Percentiles rank a stretch among this genome's conserved stretches.
These are phyloP conservation scores for Lottia scabra DNA, from an alignment of 2,888 invertebrate genomes.

Conservation along the genomic window DNA sequence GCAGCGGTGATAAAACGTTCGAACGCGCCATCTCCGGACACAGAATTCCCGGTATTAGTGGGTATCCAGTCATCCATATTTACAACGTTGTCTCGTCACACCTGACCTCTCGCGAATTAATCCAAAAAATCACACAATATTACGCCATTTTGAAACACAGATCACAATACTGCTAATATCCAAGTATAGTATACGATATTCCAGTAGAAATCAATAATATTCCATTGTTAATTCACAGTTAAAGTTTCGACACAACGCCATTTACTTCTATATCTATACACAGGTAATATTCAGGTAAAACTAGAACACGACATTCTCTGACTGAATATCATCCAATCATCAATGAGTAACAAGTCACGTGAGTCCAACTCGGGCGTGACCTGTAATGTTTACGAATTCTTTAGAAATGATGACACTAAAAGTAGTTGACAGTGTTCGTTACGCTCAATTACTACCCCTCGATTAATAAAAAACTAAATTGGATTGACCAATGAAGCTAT, in stretches of 20 bases:
- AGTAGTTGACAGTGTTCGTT: neutral
- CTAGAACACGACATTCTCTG: neutral
- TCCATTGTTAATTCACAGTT: no score
- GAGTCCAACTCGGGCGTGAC: neutral
- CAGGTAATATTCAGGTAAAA: neutral
- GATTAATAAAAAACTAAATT: no score
- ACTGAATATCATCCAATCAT: neutral
- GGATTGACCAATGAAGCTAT: no score
- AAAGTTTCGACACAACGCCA: no score
- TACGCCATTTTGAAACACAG: neutral
- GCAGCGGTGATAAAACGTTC: conserved; percentile 65
- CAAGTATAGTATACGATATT: neutral
- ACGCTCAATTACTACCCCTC: neutral
- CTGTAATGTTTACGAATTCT: neutral
- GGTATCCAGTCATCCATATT: conserved; percentile 12
- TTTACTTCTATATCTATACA: neutral
- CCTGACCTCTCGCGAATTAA: neutral
- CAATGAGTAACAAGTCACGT: neutral
- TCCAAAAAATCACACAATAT: neutral
- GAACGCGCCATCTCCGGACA: conserved; percentile 54
- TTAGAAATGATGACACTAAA: neutral
- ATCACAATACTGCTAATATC: neutral
- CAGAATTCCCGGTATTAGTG: conserved; percentile 25
- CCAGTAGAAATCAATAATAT: no score
- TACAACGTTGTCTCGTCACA: neutral